Evolutionary conservation across 2,888 invertebrate species (phyloP).

Genomic region (Celastrina argiolus): DNA sequence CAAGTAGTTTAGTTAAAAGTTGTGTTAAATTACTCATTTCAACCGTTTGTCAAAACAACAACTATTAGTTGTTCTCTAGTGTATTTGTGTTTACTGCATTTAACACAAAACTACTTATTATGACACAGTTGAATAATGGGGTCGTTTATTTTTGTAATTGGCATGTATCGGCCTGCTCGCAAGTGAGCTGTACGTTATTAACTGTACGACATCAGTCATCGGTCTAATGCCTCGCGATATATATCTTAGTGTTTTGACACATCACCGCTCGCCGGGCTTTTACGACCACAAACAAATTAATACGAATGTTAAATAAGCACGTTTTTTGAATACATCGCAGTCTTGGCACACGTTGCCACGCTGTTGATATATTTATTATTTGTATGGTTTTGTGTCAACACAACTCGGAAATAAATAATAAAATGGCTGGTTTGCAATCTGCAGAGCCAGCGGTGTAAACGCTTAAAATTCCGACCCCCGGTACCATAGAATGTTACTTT

Average conservation of each 20-base stretch:
- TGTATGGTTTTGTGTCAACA: neutral
- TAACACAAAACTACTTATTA: constrained; percentile 51
- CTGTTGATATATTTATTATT: neutral
- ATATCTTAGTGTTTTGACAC: constrained; percentile 65
- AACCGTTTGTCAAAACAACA: neutral
- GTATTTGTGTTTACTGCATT: constrained; percentile 10
- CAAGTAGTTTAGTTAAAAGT: neutral
- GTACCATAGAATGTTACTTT: neutral
- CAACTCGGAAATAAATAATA: neutral
- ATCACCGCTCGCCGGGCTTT: constrained; percentile 59
- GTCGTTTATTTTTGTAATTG: constrained; percentile 73
- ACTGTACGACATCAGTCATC: constrained; percentile 71
- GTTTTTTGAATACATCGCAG: neutral
- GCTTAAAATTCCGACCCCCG: neutral
- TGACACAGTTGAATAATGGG: constrained; percentile 74
- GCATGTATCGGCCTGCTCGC: constrained; percentile 63
- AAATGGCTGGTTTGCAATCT: neutral
- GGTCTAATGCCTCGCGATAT: constrained; percentile 65
- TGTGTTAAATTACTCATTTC: constrained; percentile 2
- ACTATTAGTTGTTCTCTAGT: neutral
- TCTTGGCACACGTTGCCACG: neutral
- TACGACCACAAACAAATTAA: constrained; percentile 32
- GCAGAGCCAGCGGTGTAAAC: neutral
- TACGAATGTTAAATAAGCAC: constrained; percentile 23
- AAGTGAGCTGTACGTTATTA: constrained; percentile 64